Percentiles rank a stretch among this genome's conserved stretches.
Evolutionary conservation across 2,797 vertebrate species (phyloP).

Genomic region (Spheniscus humboldti): DNA sequence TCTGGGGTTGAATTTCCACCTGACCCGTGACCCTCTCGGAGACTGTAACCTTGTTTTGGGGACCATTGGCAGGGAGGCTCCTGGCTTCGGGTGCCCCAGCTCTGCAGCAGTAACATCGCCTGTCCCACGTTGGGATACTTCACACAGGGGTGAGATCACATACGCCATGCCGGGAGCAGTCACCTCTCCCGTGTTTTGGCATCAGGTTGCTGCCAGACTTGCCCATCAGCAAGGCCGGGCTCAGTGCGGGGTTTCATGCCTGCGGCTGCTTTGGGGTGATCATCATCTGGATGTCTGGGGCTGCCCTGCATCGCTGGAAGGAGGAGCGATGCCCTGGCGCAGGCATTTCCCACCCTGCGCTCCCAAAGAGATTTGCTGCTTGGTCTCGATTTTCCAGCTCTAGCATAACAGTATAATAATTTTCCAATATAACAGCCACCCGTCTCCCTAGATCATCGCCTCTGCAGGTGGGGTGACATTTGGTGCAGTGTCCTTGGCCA

Average conservation of each 20-base stretch:
- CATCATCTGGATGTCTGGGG: not conserved
- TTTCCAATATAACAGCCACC: not conserved
- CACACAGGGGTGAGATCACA: not conserved
- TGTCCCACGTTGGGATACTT: not conserved
- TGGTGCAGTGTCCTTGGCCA: not conserved
- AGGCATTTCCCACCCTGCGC: not conserved
- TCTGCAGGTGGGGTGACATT: not conserved
- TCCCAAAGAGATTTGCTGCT: not conserved
- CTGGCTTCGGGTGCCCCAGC: not conserved
- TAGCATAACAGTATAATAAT: not conserved
- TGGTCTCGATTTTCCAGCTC: accelerated
- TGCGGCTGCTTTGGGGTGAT: not conserved
- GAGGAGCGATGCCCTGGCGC: not conserved
- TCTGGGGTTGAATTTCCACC: not conserved
- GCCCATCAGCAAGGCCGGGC: not conserved
- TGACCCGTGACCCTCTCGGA: accelerated
- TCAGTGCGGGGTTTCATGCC: not conserved
- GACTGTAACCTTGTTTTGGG: not conserved
- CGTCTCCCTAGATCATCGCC: accelerated
- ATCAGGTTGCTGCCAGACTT: not conserved
- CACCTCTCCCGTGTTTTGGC: not conserved
- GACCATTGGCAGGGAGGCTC: not conserved
- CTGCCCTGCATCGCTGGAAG: not conserved
- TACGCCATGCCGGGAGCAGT: accelerated
- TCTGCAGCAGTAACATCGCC: accelerated